Conservation (phyloP, 2,113 vertebrate species). For the Antechinus flavipes region DNA sequence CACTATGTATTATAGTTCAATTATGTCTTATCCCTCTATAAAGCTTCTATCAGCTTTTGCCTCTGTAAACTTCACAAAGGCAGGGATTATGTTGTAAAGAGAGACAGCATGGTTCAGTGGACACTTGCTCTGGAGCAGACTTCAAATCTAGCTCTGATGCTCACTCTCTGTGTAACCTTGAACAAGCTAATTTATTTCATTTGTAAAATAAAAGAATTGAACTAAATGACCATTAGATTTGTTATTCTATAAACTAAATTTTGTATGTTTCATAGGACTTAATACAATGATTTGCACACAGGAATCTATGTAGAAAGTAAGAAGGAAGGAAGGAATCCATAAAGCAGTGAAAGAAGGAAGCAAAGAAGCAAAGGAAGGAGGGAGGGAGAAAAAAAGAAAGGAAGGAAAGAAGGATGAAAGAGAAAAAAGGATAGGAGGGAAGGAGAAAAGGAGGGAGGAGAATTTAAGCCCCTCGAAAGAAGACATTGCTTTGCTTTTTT, state of each 20-base stretch:
- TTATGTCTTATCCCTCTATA: not conserved
- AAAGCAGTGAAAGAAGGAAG: too few species aligned
- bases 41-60: not conserved
- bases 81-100: not conserved
- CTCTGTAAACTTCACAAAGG: not conserved
- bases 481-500: not conserved
- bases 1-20: not conserved
- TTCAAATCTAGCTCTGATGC: not conserved
- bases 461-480: not conserved
- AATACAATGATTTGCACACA: not conserved
- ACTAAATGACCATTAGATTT: not conserved
- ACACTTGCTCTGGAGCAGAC: not conserved
- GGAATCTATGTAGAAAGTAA: not conserved
- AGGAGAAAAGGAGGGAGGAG: not conserved
- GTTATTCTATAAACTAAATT: not conserved
- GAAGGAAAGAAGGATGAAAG: not conserved
- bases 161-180: not conserved
- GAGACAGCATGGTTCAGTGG: not conserved
- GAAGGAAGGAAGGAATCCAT: not conserved
- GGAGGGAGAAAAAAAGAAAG: not conserved
- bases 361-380: too few species aligned
- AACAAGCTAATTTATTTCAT: not conserved
- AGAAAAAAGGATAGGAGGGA: not conserved
- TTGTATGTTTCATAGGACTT: not conserved
- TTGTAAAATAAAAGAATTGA: not conserved